Percentiles rank a stretch among this genome's conserved stretches.
phyloP scores from a whole-genome alignment of 2,113 vertebrate species.

The Enhydra lutris region DNA sequence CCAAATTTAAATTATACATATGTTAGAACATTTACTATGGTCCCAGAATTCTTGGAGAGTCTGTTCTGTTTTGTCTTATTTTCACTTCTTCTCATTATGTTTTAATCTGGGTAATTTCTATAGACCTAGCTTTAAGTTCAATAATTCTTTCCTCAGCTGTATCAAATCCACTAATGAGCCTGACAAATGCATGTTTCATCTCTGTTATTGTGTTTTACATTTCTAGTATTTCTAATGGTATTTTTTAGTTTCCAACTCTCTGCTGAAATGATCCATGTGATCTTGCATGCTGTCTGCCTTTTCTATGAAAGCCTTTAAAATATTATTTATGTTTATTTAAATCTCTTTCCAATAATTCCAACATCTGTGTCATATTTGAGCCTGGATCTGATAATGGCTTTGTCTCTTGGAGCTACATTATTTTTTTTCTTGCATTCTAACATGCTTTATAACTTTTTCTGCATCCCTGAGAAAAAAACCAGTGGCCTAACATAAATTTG shows the following conservation, averaged over 20 bases:
- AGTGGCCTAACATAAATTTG: background rate
- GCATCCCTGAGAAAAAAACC: background rate
- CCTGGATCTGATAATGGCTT: background rate
- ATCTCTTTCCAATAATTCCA: background rate
- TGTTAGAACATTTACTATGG: background rate
- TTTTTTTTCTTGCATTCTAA: background rate
- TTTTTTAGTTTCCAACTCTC: conserved; percentile 19
- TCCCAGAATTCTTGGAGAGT: background rate
- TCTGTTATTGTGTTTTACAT: background rate
- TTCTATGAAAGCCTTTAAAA: background rate
- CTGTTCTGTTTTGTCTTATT: background rate
- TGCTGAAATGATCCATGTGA: background rate
- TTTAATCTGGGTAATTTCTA: background rate
- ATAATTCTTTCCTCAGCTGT: background rate
- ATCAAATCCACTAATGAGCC: background rate
- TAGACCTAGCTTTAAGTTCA: conserved; percentile 1
- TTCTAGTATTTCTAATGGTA: background rate
- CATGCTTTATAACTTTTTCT: background rate
- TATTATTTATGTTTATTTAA: conserved; percentile 16
- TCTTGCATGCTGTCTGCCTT: background rate
- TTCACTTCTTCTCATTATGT: background rate
- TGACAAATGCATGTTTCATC: background rate
- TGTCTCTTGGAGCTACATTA: background rate
- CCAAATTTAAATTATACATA: background rate
- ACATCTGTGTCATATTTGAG: conserved; percentile 10